Evolutionary conservation across 1,140 invertebrate species (phyloP), one percentile per base, ranked within the genome.

Genomic region (Callitettix versicolor): DNA sequence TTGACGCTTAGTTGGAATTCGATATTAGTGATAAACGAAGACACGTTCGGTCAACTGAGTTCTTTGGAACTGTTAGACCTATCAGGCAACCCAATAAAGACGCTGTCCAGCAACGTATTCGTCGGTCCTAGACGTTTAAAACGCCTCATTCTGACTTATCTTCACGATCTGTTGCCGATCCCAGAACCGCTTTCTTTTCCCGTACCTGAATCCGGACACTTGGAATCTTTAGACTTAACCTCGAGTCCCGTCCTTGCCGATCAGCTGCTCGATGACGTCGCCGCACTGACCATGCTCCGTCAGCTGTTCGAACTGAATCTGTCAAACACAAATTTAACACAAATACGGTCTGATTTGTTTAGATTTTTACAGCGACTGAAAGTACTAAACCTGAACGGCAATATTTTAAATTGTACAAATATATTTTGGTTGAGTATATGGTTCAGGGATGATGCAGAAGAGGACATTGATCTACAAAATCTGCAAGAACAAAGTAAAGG

Each of bases 51-150:
- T 58, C 79, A 84, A 65, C 66, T 88, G 53, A 63, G 73, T 6
- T 72, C 74, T 11, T 72, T 92, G 7, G 74, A 79, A 62, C 77
- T 78, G 52, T 73, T 92, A 46, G 85, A 88, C 71, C 67, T 91
- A 60, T 89, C 87, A 4, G 75, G 81, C 64, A 89, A 90, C 71
- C 84, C 84, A 6, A 71, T 89, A 57, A 77, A 79, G 65, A 68
- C 72, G 52, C 70, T 89, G 40, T 73, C 79, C 1, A 75, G 77
- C 21, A 81, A 80, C 62, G 77, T 79, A 17, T 79, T 91, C 49
- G 73, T 76, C 52, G 82, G 83, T 3, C 78, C 85, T 22, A 66
- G 73, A 26, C 73, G 76, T 53, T 71, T 91, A 5, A 74, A 76
- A 52, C 73, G 78, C 56, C 71, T 91, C 55, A 76, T 80, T 47